phyloP scores from a whole-genome alignment of 2,113 vertebrate genomes.

The Asarcornis scutulata region DNA sequence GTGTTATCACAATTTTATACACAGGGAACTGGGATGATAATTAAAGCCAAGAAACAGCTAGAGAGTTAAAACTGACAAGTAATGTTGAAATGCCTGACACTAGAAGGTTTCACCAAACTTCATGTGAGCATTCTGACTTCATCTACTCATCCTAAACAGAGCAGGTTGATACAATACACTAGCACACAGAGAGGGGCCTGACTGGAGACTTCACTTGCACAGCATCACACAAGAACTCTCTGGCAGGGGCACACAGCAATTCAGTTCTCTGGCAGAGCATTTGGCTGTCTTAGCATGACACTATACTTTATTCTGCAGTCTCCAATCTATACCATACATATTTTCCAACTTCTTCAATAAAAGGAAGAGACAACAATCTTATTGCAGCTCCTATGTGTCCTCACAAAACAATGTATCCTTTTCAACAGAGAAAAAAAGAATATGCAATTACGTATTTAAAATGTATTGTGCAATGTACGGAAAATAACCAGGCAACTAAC shows the following conservation, averaged over 20 bases:
- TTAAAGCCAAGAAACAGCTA: neutral
- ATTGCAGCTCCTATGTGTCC: neutral
- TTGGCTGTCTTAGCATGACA: neutral
- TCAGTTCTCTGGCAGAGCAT: neutral
- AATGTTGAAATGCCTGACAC: neutral
- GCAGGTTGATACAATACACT: accelerated
- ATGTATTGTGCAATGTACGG: neutral
- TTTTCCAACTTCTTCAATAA: slow-evolving; percentile 23
- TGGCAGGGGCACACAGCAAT: neutral
- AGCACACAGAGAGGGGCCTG: neutral
- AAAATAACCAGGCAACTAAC: neutral
- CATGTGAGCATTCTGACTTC: neutral
- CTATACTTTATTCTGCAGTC: neutral
- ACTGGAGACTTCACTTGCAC: neutral
- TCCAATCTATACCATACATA: slow-evolving; percentile 2
- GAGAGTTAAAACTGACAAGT: neutral
- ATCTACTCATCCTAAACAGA: neutral
- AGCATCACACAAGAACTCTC: neutral
- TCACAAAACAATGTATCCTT: neutral
- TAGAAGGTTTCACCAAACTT: neutral
- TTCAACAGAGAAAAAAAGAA: neutral
- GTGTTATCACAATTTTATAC: neutral
- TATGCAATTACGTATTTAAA: neutral
- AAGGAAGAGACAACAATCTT: neutral
- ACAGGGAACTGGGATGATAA: neutral